A percentile compares a stretch with the other conserved stretches of the same genome.
These are phyloP conservation scores for Xanthorhoe designata DNA, from an alignment of 2,888 invertebrate genomes.

Conservation along the genomic window DNA sequence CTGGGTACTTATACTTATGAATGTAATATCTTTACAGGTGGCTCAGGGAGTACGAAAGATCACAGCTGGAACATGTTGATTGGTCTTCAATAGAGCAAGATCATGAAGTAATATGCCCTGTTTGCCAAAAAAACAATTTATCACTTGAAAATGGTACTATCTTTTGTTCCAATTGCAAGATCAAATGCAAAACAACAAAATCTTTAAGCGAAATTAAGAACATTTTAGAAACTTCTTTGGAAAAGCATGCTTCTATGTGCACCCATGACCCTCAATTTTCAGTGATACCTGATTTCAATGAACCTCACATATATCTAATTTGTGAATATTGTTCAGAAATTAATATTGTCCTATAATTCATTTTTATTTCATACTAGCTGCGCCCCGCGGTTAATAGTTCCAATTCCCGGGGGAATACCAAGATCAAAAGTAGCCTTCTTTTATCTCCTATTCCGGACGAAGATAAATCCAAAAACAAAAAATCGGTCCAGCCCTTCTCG, in stretches of 20 bases:
- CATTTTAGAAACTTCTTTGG: conserved; percentile 57
- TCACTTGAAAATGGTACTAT: conserved; percentile 49
- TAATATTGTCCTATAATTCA: conserved; percentile 42
- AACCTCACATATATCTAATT: conserved; percentile 71
- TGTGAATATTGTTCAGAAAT: conserved; percentile 74
- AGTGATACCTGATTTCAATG: conserved; percentile 60
- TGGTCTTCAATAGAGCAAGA: conserved; percentile 71
- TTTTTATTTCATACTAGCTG: not conserved
- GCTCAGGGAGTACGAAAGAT: conserved; percentile 74
- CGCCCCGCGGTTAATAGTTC: no score
- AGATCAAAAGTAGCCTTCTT: no score
- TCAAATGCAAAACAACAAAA: conserved; percentile 58
- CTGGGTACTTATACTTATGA: not conserved
- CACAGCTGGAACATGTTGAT: conserved; percentile 67
- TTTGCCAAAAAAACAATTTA: conserved; percentile 79
- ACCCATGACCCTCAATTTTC: conserved; percentile 63
- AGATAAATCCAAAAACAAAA: no score
- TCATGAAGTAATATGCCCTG: conserved; percentile 79
- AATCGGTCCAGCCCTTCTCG: no score
- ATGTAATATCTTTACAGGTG: conserved; percentile 57
- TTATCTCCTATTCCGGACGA: no score
- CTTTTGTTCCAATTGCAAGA: conserved; percentile 69
- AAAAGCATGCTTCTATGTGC: conserved; percentile 64
- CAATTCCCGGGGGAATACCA: no score
- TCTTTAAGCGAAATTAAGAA: conserved; percentile 61